Conservation (phyloP, 2,888 invertebrate genomes). For the Pammene aurita region DNA sequence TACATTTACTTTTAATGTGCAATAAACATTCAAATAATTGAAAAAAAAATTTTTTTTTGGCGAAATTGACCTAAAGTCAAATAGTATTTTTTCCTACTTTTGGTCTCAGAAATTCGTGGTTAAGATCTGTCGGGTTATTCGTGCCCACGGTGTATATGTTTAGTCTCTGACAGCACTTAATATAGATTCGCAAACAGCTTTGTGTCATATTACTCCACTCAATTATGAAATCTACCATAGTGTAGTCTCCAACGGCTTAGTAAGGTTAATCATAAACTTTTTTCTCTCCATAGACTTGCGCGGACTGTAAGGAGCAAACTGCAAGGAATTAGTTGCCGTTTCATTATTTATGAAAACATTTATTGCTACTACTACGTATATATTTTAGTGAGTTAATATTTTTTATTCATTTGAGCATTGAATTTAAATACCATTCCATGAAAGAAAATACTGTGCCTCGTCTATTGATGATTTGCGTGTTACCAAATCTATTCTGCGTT, state of each 20-base stretch:
- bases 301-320: constrained; percentile 55
- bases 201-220: no score
- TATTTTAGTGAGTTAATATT: constrained; percentile 20
- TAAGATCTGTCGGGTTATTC: no score
- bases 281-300: constrained; percentile 62
- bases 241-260: neutral
- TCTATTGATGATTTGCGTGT: constrained; percentile 43
- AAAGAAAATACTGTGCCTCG: constrained; percentile 46
- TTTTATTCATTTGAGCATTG: constrained; percentile 34
- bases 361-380: constrained; percentile 2
- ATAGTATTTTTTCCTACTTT: no score
- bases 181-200: no score
- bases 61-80: no score
- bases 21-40: no score
- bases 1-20: no score
- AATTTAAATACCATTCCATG: constrained; percentile 65
- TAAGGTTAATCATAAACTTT: constrained; percentile 1
- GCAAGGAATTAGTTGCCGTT: constrained; percentile 44
- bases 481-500: neutral
- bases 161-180: no score
- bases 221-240: no score
- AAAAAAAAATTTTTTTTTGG: no score
- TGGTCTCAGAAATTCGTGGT: no score
- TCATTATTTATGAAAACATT: constrained; percentile 11
- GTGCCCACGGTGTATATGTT: no score